Percentiles rank a stretch among this genome's conserved stretches.
These are phyloP conservation scores for Erannis defoliaria DNA, from an alignment of 2,888 invertebrate genomes.

Conservation along the genomic window DNA sequence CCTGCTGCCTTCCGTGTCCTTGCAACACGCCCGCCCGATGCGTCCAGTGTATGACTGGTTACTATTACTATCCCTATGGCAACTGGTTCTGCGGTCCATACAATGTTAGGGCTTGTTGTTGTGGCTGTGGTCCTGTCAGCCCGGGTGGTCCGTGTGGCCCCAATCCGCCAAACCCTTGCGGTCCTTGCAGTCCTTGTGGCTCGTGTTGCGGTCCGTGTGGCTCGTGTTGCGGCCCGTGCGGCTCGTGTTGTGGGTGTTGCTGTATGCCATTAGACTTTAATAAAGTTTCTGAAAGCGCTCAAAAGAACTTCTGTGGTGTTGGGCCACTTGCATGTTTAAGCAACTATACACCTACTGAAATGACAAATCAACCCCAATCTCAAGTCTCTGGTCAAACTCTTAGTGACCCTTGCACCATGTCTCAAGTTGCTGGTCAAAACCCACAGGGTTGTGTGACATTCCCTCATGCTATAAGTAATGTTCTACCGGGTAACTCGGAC, in stretches of 20 bases:
- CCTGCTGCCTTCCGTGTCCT: slow-evolving; percentile 62
- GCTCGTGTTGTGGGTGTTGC: slow-evolving; percentile 34
- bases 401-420: background rate
- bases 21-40: slow-evolving; percentile 65
- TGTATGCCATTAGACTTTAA: slow-evolving; percentile 4
- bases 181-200: slow-evolving; percentile 40
- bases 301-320: background rate
- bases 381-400: background rate
- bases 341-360: background rate
- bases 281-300: background rate
- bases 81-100: slow-evolving; percentile 76
- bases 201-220: slow-evolving; percentile 55
- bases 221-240: slow-evolving; percentile 44
- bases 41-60: slow-evolving; percentile 70
- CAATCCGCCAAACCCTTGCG: slow-evolving; percentile 37
- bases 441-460: background rate
- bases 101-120: slow-evolving; percentile 60
- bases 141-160: slow-evolving; percentile 52
- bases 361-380: background rate
- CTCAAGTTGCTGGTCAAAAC: background rate
- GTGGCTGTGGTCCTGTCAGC: slow-evolving; percentile 25
- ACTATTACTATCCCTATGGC: slow-evolving; percentile 74
- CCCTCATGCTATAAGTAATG: background rate
- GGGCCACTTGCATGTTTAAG: background rate
- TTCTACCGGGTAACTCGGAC: too few relatives aligned